Base-by-base conservation (phyloP, 2,797 vertebrate genomes). In the Ctenosaura bakeri region DNA sequence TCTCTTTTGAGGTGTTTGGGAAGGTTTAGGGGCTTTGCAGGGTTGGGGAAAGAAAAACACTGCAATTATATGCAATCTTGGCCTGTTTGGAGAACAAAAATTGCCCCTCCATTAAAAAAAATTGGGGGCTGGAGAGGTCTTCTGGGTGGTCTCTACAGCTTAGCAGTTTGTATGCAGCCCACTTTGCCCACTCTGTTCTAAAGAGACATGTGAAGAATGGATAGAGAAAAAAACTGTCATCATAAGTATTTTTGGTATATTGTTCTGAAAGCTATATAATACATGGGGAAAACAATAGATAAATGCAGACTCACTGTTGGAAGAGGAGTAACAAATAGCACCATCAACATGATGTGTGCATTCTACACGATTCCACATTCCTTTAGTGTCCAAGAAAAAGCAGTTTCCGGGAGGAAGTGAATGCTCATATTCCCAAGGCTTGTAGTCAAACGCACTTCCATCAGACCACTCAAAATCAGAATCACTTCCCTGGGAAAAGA, bases 381-480 rank as follows among this genome's bases (percentile, higher is more conserved):
- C 98, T 81, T 96, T 96, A 7, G 98, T 97, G 89, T 97, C 97
- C 88, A 99, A 69, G 20, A 95, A 94, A 91, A 98, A 95, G 95
- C 99, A 99, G 93, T 96, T 96, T 91, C 97, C 97, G 69, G 96
- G 94, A 86, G 91, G 64, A 64, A 89, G 79, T 1, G 92, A 94
- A 22, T 87, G 90, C 83, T 95, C 91, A 20, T 95, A 93, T 94
- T 98, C 96, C 95, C 92, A 95, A 12, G 90, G 95, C 18, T 62
- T 93, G 91, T 98, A 98, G 92, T 98, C 92, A 77, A 97, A 95
- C 0, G 18, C 26, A 0, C 98, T 98, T 89, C 98, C 98, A 86
- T 99, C 99, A 7, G 99, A 99, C 99, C 99, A 99, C 94, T 99
- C 99, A 82, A 97, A 98, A 91, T 91, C 94, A 42, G 96, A 95